Base-by-base conservation (phyloP, 2,888 invertebrate species). In the Strigamia crassipes region DNA sequence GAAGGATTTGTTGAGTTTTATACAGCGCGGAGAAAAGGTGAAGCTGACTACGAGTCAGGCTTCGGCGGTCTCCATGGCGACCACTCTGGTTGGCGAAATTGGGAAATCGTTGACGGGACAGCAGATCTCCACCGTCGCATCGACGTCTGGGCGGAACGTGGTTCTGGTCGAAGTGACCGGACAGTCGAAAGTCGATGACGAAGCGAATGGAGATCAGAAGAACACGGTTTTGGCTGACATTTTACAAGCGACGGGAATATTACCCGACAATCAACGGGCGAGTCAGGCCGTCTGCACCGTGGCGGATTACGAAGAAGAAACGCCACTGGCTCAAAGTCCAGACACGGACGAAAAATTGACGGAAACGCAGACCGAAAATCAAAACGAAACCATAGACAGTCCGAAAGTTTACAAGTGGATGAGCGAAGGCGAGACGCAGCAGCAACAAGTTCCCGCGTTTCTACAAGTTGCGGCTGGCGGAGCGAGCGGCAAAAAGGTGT, bases 211-310 rank as follows among this genome's bases (percentile, higher is more conserved):
- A 56, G 81, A 81, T 81, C 81, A 81, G 42, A 86, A 85, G 80
- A 87, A 86, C 46, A 86, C 86, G 81, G 85, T 86, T 83, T 83
- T 87, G 42, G 85, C 86, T 9, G 87, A 87, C 80, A 84, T 86
- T 66, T 85, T 87, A 61, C 87, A 88, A 84, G 86, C 86, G 34
- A 85, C 87, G 46, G 86, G 86, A 31, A 85, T 86, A 81, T 84
- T 87, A 77, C 83, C 83, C 8, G 82, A 83, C 46, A 80, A n/a
- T 38, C 51, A 51, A 78, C 23, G 21, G 46, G 3, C 51, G 21
- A 15, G 18, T 12, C 42, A 31, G 15, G 4, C 77, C 18, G 27
- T 38, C 4, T 81, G 27, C 23, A 46, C 31, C 1, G n/a, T 38
- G 1, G 38, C n/a, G 15, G 38, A 18, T 2, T 34, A 73, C 61